A percentile compares a stretch with the other conserved stretches of the same genome.
These are phyloP conservation scores for Tympanoctomys barrerae DNA, from an alignment of 2,797 vertebrate genomes.

Conservation along the genomic window DNA sequence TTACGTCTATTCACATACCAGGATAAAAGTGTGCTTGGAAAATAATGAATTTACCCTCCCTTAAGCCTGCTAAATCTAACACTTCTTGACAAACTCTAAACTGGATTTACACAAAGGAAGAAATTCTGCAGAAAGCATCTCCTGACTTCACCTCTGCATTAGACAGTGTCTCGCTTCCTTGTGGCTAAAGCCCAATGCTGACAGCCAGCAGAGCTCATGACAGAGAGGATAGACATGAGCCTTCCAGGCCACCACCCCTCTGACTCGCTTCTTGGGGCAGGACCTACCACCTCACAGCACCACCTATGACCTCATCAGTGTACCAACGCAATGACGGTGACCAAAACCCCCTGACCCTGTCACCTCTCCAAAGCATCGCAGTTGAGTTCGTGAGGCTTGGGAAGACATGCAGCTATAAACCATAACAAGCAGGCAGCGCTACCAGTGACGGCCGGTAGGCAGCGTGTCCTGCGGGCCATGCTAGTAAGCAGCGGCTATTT, in stretches of 20 bases:
- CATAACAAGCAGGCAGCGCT: background rate
- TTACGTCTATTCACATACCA: background rate
- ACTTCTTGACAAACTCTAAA: background rate
- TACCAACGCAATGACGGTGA: background rate
- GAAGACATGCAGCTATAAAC: background rate
- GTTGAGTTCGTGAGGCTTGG: background rate
- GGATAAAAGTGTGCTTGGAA: background rate
- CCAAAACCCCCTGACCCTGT: background rate
- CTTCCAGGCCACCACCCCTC: background rate
- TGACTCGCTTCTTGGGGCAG: background rate
- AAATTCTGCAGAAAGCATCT: background rate
- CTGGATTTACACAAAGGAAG: background rate
- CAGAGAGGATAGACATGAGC: background rate
- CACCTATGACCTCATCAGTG: background rate
- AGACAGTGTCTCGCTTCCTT: background rate
- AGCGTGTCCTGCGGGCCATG: fast-evolving
- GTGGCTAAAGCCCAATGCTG: background rate
- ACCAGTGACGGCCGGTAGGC: background rate
- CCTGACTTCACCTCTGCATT: background rate
- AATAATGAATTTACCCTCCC: background rate
- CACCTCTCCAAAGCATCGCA: background rate
- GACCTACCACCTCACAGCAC: background rate
- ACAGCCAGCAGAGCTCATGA: background rate
- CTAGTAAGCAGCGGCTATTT: background rate
- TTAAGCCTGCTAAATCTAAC: background rate